Base-by-base conservation (phyloP, 2,888 invertebrate genomes). In the Ennomos quercinarius region DNA sequence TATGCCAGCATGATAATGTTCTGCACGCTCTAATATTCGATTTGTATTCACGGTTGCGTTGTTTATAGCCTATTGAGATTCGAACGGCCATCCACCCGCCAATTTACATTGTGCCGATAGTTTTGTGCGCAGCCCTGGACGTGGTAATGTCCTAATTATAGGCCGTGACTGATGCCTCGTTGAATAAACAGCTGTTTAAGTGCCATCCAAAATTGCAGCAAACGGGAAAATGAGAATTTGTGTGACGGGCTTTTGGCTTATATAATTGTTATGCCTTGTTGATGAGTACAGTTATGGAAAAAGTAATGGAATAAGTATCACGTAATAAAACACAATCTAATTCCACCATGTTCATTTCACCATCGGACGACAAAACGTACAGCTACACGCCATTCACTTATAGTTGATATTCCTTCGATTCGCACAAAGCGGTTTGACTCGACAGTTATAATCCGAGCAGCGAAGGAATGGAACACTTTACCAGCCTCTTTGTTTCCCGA, bases 11-110 rank as follows among this genome's bases (percentile, higher is more conserved):
- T 78, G 84, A 85, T 86, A 85, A 84, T 84, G 80, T 80, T 79
- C 78, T 80, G 75, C 80, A 80, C 79, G 83, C 83, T 83, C 84
- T 91, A 90, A 91, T 90, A 87, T 86, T 86, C 90, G 84, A 89
- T 91, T 89, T 89, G 89, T 90, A 90, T 89, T 90, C 90, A 88
- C 86, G 77, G 83, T 80, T 78, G 84, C 84, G 83, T 88, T 90
- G 89, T 91, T 90, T 90, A 90, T 89, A 79, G 86, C 74, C 89
- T 83, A 89, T 89, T 86, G 87, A 86, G 86, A 86, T 87, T 83
- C 81, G 87, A 81, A 81, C 81, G 72, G 79, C 86, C 81, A 86
- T 89, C 86, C 82, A 80, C 80, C 77, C 74, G 78, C 80, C 83
- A 84, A 87, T 89, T 87, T 86, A 86, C 85, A 87, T 80, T 78